Evolutionary conservation across 23 tunicate species (phyloP), one percentile per base, ranked within the genome.

Genomic region (Diplosoma virens): DNA sequence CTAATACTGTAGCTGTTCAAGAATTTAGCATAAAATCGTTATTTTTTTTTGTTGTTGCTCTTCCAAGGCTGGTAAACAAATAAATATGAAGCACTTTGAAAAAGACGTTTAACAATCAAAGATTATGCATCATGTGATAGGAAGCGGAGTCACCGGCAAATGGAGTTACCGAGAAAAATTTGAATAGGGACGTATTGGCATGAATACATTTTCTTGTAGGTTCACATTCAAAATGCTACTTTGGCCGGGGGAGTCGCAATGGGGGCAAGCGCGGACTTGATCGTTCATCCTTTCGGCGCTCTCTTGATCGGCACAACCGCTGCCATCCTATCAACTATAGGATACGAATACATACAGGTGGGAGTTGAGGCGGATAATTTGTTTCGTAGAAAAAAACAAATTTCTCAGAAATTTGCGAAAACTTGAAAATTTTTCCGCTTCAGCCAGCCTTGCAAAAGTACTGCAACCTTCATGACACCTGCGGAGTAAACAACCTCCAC

Each of bases 191-290:
- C n/a, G n/a, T n/a, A n/a, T n/a, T n/a, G n/a, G n/a, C n/a, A n/a
- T n/a, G n/a, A n/a, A n/a, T n/a, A n/a, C n/a, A 30, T 69, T 7
- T 69, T 69, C 6, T 45, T 37, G 23, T n/a, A 89, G 90, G 97
- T 81, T 5, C 98, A 93, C 67, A 82, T 93, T 68, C 98, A 93
- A 93, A 93, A 93, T 33, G 98, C 98, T 24, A 87, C 98, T 21
- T 67, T 93, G 28, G 98, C 98, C 55, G 98, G 98, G 6, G 98
- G 98, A 21, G 98, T 93, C 41, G 98, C 89, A 1, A 82, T 93
- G 87, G 98, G 98, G 0, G 81, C 98, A 28, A 78, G 89, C 33
- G 98, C 98, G 1, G 82, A 93, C 53, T 33, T 93, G 73, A 47
- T 81, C 3, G 88, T 93, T 30, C 98, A 93, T 25, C 98, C 98